Conservation (phyloP, 2,888 invertebrate species). For the Aspidiotus rigidus region DNA sequence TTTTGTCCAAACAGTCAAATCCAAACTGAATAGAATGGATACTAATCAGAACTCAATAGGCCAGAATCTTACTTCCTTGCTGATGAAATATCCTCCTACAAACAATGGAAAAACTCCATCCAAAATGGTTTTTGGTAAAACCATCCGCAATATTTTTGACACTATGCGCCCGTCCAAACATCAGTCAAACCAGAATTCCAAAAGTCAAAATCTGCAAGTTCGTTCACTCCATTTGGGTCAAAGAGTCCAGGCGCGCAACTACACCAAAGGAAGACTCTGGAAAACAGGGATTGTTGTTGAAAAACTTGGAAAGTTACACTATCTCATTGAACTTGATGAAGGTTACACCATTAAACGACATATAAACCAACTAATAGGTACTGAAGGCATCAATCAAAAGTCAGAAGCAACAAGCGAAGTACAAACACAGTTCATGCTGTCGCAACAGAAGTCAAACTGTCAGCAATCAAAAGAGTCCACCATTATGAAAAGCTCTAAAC, state of each 20-base stretch:
- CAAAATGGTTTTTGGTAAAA: constrained; percentile 6
- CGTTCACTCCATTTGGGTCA: constrained; percentile 17
- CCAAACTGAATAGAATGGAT: constrained; percentile 17
- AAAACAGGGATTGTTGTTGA: constrained; percentile 35
- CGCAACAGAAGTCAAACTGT: neutral
- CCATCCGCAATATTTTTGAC: constrained; percentile 26
- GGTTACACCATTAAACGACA: constrained; percentile 37
- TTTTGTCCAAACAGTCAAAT: constrained; percentile 12
- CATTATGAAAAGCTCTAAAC: neutral
- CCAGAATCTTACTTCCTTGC: constrained; percentile 33
- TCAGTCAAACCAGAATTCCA: neutral
- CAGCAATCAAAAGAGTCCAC: neutral
- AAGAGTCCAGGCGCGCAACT: constrained; percentile 34
- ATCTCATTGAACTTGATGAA: constrained; percentile 36
- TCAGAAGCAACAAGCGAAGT: neutral
- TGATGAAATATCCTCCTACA: constrained; percentile 36
- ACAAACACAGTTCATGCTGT: neutral
- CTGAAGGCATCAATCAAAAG: neutral
- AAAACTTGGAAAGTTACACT: constrained; percentile 35
- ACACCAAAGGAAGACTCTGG: constrained; percentile 31
- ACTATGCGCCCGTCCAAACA: constrained; percentile 8
- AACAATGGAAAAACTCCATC: constrained; percentile 34
- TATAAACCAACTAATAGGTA: constrained; percentile 33
- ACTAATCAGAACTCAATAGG: constrained; percentile 28
- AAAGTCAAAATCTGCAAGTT: neutral